phyloP scores from a whole-genome alignment of 2,888 invertebrate genomes.

The Cataglyphis rosenhaueri region DNA sequence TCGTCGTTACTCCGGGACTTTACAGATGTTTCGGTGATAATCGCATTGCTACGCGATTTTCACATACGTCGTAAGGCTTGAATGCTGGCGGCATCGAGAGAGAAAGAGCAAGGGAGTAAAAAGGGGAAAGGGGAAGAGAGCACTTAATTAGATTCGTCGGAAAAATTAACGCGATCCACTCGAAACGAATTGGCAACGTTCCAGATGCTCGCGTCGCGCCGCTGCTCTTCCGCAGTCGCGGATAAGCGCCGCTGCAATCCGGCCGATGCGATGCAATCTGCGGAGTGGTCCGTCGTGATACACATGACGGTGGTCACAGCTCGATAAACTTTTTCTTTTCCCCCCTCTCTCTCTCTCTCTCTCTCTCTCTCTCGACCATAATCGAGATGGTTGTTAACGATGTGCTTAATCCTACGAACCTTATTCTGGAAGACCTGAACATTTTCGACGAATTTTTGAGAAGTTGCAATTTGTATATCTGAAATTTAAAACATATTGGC shows the following conservation, averaged over 20 bases:
- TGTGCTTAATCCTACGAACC: background rate
- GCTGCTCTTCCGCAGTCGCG: conserved; percentile 31
- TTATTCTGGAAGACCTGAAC: background rate
- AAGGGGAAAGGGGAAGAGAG: conserved; percentile 21
- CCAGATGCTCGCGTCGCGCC: conserved; percentile 52
- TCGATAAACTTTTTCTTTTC: conserved; percentile 53
- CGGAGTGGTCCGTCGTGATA: conserved; percentile 26
- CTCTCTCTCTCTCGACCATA: conserved; percentile 24
- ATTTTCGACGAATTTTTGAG: background rate
- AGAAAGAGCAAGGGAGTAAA: conserved; percentile 17
- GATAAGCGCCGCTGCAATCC: conserved; percentile 30
- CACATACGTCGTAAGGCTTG: conserved; percentile 71
- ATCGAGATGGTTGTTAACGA: conserved; percentile 36
- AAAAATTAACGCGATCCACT: conserved; percentile 67
- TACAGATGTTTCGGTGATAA: conserved; percentile 79
- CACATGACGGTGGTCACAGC: conserved; percentile 10
- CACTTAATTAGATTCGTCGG: conserved; percentile 69
- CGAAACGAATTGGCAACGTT: conserved; percentile 57
- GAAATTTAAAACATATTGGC: background rate
- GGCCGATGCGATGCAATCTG: conserved; percentile 31
- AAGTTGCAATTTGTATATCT: background rate
- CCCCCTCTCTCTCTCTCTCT: background rate
- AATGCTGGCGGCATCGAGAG: conserved; percentile 71
- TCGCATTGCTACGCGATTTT: conserved; percentile 72
- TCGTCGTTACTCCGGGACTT: conserved; percentile 75